A percentile compares a stretch with the other conserved stretches of the same genome.
These are phyloP conservation scores for Oncorhynchus mykiss DNA, from an alignment of 2,113 vertebrate species.

Conservation along the genomic window DNA sequence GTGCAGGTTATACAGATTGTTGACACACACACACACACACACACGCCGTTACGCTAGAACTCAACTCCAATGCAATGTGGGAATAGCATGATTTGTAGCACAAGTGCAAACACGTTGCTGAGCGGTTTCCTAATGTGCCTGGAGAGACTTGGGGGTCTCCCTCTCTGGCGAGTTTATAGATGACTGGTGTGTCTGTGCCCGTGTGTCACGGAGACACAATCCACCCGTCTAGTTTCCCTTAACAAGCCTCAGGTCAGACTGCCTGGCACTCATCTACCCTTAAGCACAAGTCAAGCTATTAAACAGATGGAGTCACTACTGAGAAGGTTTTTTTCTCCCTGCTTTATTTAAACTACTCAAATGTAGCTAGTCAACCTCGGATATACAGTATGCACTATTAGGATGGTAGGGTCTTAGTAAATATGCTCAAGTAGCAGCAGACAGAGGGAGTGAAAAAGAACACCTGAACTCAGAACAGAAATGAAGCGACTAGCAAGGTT, in stretches of 20 bases:
- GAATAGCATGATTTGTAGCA: not conserved
- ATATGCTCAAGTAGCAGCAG: not conserved
- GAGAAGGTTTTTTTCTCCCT: not conserved
- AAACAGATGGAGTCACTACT: not conserved
- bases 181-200: not conserved
- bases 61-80: not conserved
- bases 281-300: not conserved
- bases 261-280: not conserved
- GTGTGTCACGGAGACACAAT: not conserved
- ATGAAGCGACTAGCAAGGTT: not conserved
- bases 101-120: not conserved
- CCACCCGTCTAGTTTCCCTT: not conserved
- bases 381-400: not conserved
- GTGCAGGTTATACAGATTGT: not conserved
- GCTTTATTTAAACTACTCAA: not conserved
- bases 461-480: not conserved
- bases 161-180: not conserved
- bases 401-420: not conserved
- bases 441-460: not conserved
- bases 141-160: not conserved
- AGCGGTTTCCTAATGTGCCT: not conserved
- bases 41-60: not conserved
- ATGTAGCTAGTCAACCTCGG: not conserved
- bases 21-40: not conserved
- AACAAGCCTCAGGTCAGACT: not conserved